Base-by-base conservation (phyloP, 2,888 invertebrate genomes). In the Dexiosoma caninum region DNA sequence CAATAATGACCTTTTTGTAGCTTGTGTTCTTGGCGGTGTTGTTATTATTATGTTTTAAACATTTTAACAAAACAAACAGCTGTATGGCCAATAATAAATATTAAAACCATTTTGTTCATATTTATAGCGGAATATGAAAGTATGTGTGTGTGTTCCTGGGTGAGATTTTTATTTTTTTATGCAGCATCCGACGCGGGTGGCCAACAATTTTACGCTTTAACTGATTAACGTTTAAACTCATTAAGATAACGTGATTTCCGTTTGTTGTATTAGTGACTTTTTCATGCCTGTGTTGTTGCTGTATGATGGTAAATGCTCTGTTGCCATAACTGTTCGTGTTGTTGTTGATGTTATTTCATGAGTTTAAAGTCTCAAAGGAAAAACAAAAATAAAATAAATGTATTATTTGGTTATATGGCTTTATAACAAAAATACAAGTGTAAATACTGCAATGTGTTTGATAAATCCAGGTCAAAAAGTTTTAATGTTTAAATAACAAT, bases 171-270 rank as follows among this genome's bases (percentile, higher is more conserved):
- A 12, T 32, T 19, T 60, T 44, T 32, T 75, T 59, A n/a, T 66
- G 7, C 10, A 60, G 53, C 70, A 80, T 75, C 75, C 80, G 60
- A 69, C 27, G 81, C 62, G 81, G 67, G 72, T 77, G 81, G 55
- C 77, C 81, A 77, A 72, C 72, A 77, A 74, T 76, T 78, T 80
- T 74, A 69, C 72, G 75, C 79, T 79, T 78, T 79, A 69, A 77
- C 82, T 83, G 82, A 83, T 84, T 84, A 83, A 83, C 83, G 82
- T 78, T 83, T 87, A 86, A 88, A 86, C 87, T 88, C 87, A 88
- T 88, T 88, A 88, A 88, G 88, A 88, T 87, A 88, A 87, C 86
- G 85, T 82, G 84, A 86, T 85, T 86, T 86, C 78, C 77, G 59
- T 42, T 75, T 74, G 44, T 71, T 35, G 37, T 60, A 53, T 35